These are phyloP conservation scores for Pectinophora gossypiella DNA, from an alignment of 1,140 invertebrate genomes.

Conservation along the genomic window DNA sequence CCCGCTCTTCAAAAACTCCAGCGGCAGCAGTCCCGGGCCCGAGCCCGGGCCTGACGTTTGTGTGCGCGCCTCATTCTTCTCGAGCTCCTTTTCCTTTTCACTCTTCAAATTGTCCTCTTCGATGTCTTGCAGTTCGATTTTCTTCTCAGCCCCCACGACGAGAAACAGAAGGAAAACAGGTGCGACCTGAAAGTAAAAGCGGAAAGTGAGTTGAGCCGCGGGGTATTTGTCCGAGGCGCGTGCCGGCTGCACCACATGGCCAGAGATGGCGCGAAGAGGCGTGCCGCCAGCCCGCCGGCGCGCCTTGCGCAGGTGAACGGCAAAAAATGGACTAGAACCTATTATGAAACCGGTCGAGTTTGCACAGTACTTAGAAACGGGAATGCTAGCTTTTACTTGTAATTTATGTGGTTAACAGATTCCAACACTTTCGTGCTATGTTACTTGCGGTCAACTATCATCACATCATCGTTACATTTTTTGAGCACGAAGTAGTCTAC, in stretches of 20 bases:
- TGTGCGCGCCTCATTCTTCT: conserved; percentile 20
- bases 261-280: conserved; percentile 32
- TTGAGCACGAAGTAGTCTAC: not conserved
- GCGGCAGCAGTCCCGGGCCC: conserved; percentile 23
- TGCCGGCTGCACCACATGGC: conserved; percentile 31
- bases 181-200: conserved; percentile 65
- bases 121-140: conserved; percentile 70
- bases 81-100: conserved; percentile 47
- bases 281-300: conserved; percentile 18
- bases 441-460: conserved; percentile 13
- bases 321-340: conserved; percentile 58
- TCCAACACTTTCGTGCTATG: conserved; percentile 38
- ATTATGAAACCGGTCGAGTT: conserved; percentile 57
- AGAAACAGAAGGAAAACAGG: conserved; percentile 40
- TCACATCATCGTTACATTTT: not conserved
- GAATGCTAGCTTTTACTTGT: conserved; percentile 67
- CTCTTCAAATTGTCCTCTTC: conserved; percentile 71
- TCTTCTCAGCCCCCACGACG: conserved; percentile 52
- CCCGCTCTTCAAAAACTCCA: conserved; percentile 51
- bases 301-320: conserved; percentile 60
- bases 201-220: conserved; percentile 27
- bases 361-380: conserved; percentile 40
- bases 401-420: conserved; percentile 59
- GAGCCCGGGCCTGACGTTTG: conserved; percentile 17
- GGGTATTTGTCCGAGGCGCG: conserved; percentile 30